Conservation (phyloP, 2,888 invertebrate genomes). For the Cephus sareptanus region DNA sequence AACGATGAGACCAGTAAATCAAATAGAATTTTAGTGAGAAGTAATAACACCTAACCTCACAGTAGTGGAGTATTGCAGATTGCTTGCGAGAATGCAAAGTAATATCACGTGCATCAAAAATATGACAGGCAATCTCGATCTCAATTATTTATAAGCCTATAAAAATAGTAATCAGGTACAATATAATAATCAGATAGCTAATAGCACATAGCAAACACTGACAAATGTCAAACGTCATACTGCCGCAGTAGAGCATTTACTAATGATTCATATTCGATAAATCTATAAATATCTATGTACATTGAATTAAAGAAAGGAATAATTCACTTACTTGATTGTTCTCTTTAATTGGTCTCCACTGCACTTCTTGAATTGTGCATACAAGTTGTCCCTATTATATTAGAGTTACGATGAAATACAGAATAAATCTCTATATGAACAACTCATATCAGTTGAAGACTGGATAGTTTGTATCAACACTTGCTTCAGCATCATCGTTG, state of each 20-base stretch:
- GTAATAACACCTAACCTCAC: not conserved
- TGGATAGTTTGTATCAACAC: not conserved
- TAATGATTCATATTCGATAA: not conserved
- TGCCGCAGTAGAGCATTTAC: not conserved
- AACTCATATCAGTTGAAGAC: not conserved
- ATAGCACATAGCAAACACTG: not conserved
- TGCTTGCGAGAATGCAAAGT: not conserved
- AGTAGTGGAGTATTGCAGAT: not conserved
- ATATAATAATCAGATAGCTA: not conserved
- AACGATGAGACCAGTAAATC: not conserved
- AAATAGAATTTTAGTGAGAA: not conserved
- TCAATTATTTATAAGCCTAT: not conserved
- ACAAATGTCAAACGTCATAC: not conserved
- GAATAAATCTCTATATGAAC: not conserved
- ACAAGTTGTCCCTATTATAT: not conserved
- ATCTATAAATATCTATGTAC: not conserved
- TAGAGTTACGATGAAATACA: not conserved
- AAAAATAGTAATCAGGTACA: not conserved
- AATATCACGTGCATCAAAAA: not conserved
- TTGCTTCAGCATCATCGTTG: not conserved
- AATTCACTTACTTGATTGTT: not conserved
- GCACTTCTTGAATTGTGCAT: not conserved
- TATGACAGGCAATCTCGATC: not conserved
- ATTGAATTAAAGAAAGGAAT: not conserved
- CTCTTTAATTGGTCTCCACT: not conserved